A percentile compares a stretch with the other conserved stretches of the same genome.
Evolutionary conservation across 64 coral and sea anemone genomes (phyloP).

Genomic region (Orbicella faveolata): DNA sequence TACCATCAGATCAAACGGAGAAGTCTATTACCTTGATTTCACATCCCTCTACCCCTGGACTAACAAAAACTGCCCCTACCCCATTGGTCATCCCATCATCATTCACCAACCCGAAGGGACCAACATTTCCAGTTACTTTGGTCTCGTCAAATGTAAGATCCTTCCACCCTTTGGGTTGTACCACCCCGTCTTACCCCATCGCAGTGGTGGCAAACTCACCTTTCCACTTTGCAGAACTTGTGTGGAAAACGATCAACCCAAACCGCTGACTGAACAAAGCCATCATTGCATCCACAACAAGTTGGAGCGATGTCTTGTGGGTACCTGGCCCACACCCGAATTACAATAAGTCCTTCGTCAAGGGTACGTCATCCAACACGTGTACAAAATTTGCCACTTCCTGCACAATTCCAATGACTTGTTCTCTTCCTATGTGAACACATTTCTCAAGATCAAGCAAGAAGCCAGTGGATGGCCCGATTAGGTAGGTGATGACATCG

Average conservation of each 20-base stretch:
- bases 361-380: constrained; percentile 26
- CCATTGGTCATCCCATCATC: neutral
- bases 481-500: neutral
- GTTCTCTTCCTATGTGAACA: neutral
- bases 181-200: constrained; percentile 23
- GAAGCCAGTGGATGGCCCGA: neutral
- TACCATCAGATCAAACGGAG: neutral
- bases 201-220: neutral
- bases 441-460: neutral
- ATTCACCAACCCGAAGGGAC: neutral
- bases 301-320: neutral
- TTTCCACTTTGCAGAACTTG: neutral
- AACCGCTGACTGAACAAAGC: neutral
- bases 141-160: neutral
- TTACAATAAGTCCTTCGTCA: neutral
- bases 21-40: too few species aligned
- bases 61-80: neutral
- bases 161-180: neutral
- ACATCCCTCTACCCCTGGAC: neutral
- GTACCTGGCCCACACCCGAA: constrained; percentile 18
- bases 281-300: neutral
- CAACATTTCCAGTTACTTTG: neutral
- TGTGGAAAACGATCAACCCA: neutral
- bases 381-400: constrained; percentile 12
- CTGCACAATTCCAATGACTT: neutral